These are phyloP conservation scores for Bryconaethiops microstoma DNA, from an alignment of 2,797 vertebrate species.

Conservation along the genomic window DNA sequence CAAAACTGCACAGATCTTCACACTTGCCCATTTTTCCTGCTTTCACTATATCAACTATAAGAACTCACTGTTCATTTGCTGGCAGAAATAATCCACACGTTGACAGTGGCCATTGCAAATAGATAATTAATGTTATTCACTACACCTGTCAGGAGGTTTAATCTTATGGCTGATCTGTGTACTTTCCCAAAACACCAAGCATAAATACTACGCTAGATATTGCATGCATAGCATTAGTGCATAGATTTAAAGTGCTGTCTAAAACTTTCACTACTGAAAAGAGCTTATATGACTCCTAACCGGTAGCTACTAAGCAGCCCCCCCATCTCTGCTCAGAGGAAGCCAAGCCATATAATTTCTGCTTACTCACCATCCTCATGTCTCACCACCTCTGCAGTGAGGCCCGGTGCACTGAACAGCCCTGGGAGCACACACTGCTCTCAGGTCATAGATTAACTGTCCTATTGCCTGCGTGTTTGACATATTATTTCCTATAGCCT, in stretches of 20 bases:
- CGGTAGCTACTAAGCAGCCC: slow-evolving; percentile 17
- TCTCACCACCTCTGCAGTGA: slow-evolving; percentile 65
- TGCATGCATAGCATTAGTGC: neutral
- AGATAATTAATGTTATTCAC: too few species aligned
- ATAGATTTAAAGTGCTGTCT: slow-evolving; percentile 16
- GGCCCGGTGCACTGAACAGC: slow-evolving; percentile 23
- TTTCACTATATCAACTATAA: too few species aligned
- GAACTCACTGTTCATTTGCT: too few species aligned
- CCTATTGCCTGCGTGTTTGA: slow-evolving; percentile 9
- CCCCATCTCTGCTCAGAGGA: slow-evolving; percentile 35
- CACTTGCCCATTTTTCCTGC: too few species aligned
- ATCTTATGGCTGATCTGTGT: too few species aligned
- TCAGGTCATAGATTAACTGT: slow-evolving; percentile 21
- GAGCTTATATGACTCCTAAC: slow-evolving; percentile 5
- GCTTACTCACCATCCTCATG: slow-evolving; percentile 74
- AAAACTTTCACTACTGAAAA: neutral
- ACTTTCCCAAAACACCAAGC: neutral
- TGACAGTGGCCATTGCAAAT: too few species aligned
- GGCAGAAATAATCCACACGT: too few species aligned
- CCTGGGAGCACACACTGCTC: slow-evolving; percentile 1
- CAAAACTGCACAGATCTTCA: too few species aligned
- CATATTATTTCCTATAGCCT: neutral
- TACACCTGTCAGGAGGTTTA: too few species aligned
- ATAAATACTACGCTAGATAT: too few species aligned
- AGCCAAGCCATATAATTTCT: slow-evolving; percentile 61